These are phyloP conservation scores for Plecturocebus donacophilus DNA, from an alignment of 2,113 vertebrate genomes.

Conservation along the genomic window DNA sequence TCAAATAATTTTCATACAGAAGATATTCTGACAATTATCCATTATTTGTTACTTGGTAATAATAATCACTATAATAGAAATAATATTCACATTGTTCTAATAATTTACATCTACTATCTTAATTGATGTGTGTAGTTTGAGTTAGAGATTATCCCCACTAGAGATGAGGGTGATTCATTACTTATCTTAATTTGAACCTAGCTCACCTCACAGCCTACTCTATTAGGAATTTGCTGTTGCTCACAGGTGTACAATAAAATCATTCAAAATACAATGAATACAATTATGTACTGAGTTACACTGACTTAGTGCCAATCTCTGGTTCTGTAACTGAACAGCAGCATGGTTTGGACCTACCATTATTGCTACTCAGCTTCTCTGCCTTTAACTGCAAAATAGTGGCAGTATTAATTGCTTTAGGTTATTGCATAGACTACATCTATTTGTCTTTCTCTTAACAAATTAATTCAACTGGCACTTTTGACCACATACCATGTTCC, in stretches of 20 bases:
- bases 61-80: not conserved
- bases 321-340: not conserved
- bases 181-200: not conserved
- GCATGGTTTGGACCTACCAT: not conserved
- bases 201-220: not conserved
- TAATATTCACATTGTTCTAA: not conserved
- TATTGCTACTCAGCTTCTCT: not conserved
- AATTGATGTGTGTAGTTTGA: not conserved
- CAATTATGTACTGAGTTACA: no score
- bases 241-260: not conserved
- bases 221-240: not conserved
- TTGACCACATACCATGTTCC: not conserved
- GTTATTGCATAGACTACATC: not conserved
- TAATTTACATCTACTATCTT: not conserved
- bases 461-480: not conserved
- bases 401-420: not conserved
- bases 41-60: not conserved
- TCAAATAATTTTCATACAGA: not conserved
- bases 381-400: not conserved
- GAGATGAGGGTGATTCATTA: not conserved
- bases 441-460: not conserved
- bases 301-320: not conserved
- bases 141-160: not conserved
- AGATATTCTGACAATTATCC: not conserved
- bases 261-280: not conserved